phyloP scores from a whole-genome alignment of 2,797 vertebrate genomes.

The Carcharodon carcharias region DNA sequence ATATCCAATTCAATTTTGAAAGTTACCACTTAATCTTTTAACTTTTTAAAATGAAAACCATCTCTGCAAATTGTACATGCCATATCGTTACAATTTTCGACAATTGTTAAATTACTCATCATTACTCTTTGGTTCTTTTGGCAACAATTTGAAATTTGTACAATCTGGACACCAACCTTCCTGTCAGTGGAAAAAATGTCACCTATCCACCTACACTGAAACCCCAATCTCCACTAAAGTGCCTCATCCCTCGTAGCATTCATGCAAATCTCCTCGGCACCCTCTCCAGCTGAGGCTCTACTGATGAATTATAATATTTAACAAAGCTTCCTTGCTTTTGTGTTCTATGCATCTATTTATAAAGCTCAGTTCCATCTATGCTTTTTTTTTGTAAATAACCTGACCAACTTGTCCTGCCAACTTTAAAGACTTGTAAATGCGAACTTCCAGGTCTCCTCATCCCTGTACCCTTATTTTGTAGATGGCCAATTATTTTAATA shows the following conservation, averaged over 20 bases:
- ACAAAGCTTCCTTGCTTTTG: background rate
- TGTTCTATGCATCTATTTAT: background rate
- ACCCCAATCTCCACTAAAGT: background rate
- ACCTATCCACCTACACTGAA: background rate
- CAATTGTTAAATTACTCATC: background rate
- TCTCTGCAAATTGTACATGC: background rate
- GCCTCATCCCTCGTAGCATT: background rate
- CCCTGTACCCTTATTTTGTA: background rate
- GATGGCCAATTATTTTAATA: background rate
- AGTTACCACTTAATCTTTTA: background rate
- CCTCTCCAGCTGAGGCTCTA: background rate
- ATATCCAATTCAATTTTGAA: background rate
- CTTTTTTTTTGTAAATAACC: background rate
- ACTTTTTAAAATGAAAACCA: background rate
- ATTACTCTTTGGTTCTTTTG: background rate
- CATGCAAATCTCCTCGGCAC: background rate
- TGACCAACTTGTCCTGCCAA: background rate
- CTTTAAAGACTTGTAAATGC: background rate
- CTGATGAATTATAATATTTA: background rate
- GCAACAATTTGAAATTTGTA: background rate
- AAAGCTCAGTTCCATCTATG: background rate
- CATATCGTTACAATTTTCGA: background rate
- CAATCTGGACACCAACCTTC: too few species aligned
- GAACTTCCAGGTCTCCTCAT: background rate
- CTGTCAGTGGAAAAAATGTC: background rate